Evolutionary conservation across 2,888 invertebrate species (phyloP).

Genomic region (Nipponacmea schrenckii): DNA sequence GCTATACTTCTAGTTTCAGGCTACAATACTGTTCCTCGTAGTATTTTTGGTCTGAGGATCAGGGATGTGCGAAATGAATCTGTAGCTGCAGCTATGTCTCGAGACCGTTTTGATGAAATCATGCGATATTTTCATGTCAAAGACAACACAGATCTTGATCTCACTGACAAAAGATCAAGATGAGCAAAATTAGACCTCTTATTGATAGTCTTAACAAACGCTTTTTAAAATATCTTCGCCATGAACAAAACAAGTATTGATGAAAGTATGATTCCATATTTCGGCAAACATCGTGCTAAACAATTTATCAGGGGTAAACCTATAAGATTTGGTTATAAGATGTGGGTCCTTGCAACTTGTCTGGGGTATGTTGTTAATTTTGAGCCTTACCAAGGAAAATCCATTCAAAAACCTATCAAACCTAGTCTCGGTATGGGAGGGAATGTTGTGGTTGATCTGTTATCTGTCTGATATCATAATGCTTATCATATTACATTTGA

Average conservation of each 20-base stretch:
- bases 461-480: not conserved
- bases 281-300: constrained; percentile 42
- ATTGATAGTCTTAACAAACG: constrained; percentile 22
- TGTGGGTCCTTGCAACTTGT: constrained; percentile 32
- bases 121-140: constrained; percentile 29
- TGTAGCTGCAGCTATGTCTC: constrained; percentile 18
- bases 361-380: constrained; percentile 28
- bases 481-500: constrained; percentile 27
- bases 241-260: constrained; percentile 40
- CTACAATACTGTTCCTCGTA: constrained; percentile 22
- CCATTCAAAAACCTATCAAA: not conserved
- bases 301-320: constrained; percentile 42
- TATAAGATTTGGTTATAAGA: constrained; percentile 42
- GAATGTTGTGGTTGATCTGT: constrained; percentile 8
- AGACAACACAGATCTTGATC: constrained; percentile 25
- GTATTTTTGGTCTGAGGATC: constrained; percentile 23
- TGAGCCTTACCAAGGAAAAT: constrained; percentile 24
- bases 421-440: constrained; percentile 15
- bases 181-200: constrained; percentile 29
- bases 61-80: constrained; percentile 24
- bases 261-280: constrained; percentile 64
- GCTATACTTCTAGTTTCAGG: constrained; percentile 24
- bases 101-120: constrained; percentile 29
- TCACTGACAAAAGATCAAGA: constrained; percentile 25
- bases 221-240: constrained; percentile 18